These are phyloP conservation scores for Erinaceus europaeus DNA, from an alignment of 2,113 vertebrate genomes.

Conservation along the genomic window DNA sequence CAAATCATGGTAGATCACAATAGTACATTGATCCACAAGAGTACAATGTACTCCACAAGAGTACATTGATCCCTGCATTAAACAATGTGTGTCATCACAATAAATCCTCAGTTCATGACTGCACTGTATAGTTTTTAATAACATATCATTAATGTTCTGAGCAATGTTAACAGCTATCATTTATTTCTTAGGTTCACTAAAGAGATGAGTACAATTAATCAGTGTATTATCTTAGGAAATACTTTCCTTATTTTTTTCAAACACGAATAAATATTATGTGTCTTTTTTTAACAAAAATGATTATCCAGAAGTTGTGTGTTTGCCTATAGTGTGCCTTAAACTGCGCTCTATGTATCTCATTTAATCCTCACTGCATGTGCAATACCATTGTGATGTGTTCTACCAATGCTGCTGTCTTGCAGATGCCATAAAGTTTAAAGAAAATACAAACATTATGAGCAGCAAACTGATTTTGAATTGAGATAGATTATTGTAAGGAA, in stretches of 20 bases:
- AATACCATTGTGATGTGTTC: not conserved
- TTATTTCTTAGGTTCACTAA: not conserved
- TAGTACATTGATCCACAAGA: too few species aligned
- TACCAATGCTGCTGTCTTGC: not conserved
- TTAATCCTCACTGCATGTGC: not conserved
- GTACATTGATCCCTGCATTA: not conserved
- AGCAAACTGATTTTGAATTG: not conserved
- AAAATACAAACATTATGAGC: not conserved
- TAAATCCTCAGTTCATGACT: constrained; percentile 31
- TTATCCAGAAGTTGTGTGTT: not conserved
- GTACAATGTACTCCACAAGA: too few species aligned
- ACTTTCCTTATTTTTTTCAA: not conserved
- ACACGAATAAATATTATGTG: not conserved
- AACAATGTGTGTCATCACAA: not conserved
- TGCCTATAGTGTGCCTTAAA: not conserved
- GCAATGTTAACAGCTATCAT: constrained; percentile 21
- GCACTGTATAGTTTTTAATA: constrained; percentile 36
- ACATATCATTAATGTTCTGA: constrained; percentile 43
- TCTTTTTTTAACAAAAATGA: constrained; percentile 18
- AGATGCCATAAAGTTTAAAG: not conserved
- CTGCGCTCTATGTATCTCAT: not conserved
- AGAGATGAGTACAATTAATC: constrained; percentile 49
- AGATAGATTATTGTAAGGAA: too few species aligned
- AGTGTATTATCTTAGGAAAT: constrained; percentile 27
- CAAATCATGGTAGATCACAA: constrained; percentile 38